Conservation (phyloP, 2,888 invertebrate genomes). For the Dryomyza anilis region DNA sequence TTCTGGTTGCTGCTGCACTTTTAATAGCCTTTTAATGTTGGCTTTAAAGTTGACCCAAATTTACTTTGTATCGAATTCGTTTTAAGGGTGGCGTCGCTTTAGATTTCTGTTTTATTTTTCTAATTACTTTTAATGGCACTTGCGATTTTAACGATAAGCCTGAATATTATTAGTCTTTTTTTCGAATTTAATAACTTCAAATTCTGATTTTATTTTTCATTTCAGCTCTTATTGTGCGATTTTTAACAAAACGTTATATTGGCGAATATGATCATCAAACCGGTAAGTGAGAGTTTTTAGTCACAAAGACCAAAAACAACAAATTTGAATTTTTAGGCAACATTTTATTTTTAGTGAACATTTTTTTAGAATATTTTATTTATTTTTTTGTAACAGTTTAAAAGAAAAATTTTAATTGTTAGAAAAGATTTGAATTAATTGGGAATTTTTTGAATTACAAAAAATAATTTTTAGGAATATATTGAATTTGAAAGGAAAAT, state of each 20-base stretch:
- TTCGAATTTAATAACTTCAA: slow-evolving; percentile 2
- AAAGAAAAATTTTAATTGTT: too few species aligned
- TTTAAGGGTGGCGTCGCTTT: not conserved
- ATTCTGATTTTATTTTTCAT: slow-evolving; percentile 46
- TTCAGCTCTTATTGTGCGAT: slow-evolving; percentile 84
- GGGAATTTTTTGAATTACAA: too few species aligned
- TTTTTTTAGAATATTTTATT: too few species aligned
- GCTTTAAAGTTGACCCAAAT: slow-evolving; percentile 32
- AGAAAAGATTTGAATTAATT: too few species aligned
- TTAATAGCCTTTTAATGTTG: slow-evolving; percentile 24
- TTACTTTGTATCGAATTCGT: not conserved
- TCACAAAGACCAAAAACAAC: too few species aligned
- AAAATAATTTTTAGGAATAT: too few species aligned
- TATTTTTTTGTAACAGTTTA: too few species aligned
- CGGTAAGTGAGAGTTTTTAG: slow-evolving; percentile 66
- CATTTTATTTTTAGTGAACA: too few species aligned
- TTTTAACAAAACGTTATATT: slow-evolving; percentile 90
- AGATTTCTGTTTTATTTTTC: not conserved
- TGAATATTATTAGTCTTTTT: not conserved
- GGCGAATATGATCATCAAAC: slow-evolving; percentile 94
- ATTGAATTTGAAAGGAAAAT: too few species aligned
- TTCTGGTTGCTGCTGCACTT: too few species aligned
- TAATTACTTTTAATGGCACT: not conserved
- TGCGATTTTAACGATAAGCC: not conserved
- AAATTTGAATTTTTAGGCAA: too few species aligned